Conservation (phyloP, 2,113 vertebrate genomes). For the Rhineura floridana region DNA sequence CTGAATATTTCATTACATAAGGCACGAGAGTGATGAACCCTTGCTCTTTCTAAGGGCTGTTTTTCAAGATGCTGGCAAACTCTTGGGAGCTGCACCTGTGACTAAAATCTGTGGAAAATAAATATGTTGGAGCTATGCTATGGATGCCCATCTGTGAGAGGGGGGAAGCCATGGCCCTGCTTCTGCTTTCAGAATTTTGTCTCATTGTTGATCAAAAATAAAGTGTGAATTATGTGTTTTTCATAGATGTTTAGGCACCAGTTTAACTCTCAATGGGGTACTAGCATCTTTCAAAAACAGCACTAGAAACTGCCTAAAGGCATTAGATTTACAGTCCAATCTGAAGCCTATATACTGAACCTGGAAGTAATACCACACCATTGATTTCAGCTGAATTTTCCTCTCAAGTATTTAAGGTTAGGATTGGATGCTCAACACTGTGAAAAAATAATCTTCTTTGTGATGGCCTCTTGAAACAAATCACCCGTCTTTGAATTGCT, state of each 20-base stretch:
- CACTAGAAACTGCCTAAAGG: background rate
- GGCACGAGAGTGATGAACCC: background rate
- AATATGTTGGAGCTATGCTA: background rate
- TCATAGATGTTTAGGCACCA: background rate
- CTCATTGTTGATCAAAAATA: background rate
- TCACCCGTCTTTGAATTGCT: background rate
- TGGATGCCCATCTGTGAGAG: background rate
- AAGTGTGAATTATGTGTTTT: background rate
- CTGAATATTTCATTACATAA: background rate
- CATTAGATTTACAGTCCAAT: background rate
- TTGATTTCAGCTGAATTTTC: background rate
- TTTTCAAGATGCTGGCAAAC: background rate
- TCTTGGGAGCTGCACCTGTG: background rate
- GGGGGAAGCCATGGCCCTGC: background rate
- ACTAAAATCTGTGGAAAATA: background rate
- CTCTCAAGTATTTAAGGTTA: background rate
- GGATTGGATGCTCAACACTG: too few relatives aligned
- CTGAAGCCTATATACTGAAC: background rate
- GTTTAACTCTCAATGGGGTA: background rate
- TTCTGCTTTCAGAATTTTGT: background rate
- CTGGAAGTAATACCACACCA: background rate
- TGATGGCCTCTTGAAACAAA: background rate
- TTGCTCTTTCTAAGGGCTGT: background rate
- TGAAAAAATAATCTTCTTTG: background rate
- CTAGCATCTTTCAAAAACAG: background rate